Base-by-base conservation (phyloP, 1,140 invertebrate species). In the Lasaia peninsularis region DNA sequence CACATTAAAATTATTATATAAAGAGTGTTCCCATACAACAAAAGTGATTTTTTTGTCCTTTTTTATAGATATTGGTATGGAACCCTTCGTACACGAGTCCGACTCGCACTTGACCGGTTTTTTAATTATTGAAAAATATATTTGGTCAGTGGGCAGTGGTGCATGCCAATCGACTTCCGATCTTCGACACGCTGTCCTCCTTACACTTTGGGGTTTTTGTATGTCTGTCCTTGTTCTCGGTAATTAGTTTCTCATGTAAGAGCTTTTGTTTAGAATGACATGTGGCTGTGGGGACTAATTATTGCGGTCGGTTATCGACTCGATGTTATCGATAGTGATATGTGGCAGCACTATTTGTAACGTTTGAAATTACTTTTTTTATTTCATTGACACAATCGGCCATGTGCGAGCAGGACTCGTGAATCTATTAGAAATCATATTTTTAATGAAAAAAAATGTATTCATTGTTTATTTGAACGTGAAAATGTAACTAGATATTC, bases 51-150 rank as follows among this genome's bases (percentile, higher is more conserved):
- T n/a, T n/a, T n/a, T n/a, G n/a, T n/a, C n/a, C n/a, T n/a, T n/a
- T n/a, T n/a, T n/a, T n/a, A n/a, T n/a, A n/a, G n/a, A n/a, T n/a
- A n/a, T n/a, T n/a, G n/a, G n/a, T n/a, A n/a, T n/a, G n/a, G n/a
- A n/a, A n/a, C n/a, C n/a, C n/a, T n/a, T n/a, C n/a, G n/a, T n/a
- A n/a, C n/a, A n/a, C n/a, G n/a, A n/a, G n/a, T n/a, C n/a, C n/a
- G n/a, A n/a, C n/a, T n/a, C n/a, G n/a, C n/a, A n/a, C n/a, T n/a
- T n/a, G n/a, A n/a, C n/a, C n/a, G n/a, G n/a, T n/a, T n/a, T n/a
- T n/a, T 86, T 83, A 82, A 86, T 82, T 86, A 81, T 71, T 75
- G 68, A 83, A 86, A 81, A 83, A 74, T 67, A 75, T 72, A 84
- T 85, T 85, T 74, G 78, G 75, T 69, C 75, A 76, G 69, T 62